Evolutionary conservation across 2,888 invertebrate genomes (phyloP).

Genomic region (Bibio marci): DNA sequence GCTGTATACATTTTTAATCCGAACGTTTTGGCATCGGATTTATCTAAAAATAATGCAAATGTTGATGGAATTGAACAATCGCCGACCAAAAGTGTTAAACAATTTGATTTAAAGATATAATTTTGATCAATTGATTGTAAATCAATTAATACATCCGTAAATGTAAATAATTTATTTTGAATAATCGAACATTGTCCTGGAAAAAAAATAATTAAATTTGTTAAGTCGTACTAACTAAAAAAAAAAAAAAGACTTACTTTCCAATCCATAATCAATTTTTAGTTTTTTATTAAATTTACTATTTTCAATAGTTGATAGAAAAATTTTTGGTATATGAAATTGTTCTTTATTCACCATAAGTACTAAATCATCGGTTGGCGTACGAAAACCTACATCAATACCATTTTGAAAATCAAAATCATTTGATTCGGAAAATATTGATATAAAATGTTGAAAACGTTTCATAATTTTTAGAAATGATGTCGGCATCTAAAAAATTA

Average conservation of each 20-base stretch:
- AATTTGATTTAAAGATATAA: conserved; percentile 5
- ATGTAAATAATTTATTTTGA: no score
- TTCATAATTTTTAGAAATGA: background rate
- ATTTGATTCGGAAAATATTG: background rate
- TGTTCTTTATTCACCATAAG: background rate
- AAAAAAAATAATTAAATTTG: no score
- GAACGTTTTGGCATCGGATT: no score
- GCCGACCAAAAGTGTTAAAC: conserved; percentile 17
- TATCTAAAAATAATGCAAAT: conserved; percentile 24
- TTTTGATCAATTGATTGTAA: conserved; percentile 21
- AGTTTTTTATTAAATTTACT: no score
- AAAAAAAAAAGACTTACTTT: background rate
- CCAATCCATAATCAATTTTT: no score
- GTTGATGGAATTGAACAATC: conserved; percentile 25
- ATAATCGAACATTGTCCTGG: no score
- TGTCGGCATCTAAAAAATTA: background rate
- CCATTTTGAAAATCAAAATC: background rate
- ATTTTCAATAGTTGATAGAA: background rate
- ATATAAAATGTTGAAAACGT: background rate
- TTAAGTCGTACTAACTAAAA: background rate
- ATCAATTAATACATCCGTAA: background rate
- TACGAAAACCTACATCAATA: background rate
- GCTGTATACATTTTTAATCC: no score
- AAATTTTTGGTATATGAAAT: background rate
- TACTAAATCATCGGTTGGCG: background rate